These are phyloP conservation scores for Periophthalmus magnuspinnatus DNA, from an alignment of 2,797 vertebrate species.

Conservation along the genomic window DNA sequence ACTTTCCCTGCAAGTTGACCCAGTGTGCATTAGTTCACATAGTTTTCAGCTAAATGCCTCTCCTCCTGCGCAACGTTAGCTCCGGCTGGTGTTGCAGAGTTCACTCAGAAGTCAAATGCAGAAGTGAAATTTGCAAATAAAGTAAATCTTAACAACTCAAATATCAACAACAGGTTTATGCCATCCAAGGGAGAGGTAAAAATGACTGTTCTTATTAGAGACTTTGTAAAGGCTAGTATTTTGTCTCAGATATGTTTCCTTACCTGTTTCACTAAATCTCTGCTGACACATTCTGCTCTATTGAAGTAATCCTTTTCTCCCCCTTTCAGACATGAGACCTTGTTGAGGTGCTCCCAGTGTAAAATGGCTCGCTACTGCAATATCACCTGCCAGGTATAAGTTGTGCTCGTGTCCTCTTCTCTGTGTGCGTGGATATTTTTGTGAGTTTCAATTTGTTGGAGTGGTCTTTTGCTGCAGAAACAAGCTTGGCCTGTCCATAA, in stretches of 20 bases:
- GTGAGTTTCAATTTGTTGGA: slow-evolving; percentile 23
- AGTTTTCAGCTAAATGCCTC: no score
- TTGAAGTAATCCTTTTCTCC: slow-evolving; percentile 19
- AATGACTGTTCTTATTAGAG: neutral
- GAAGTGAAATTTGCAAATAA: neutral
- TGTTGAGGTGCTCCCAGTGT: slow-evolving; percentile 91
- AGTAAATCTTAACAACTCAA: neutral
- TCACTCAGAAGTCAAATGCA: no score
- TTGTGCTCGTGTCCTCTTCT: neutral
- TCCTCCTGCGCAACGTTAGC: no score
- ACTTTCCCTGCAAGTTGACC: neutral
- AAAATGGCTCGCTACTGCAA: slow-evolving; percentile 89
- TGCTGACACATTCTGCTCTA: slow-evolving; percentile 1
- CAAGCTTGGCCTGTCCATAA: slow-evolving; percentile 88
- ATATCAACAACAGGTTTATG: neutral
- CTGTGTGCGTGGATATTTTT: neutral
- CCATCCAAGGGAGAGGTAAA: neutral
- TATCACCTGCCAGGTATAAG: slow-evolving; percentile 86
- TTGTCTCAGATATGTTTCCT: neutral
- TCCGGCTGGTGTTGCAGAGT: no score
- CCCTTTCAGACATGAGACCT: slow-evolving; percentile 76
- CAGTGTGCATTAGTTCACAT: no score
- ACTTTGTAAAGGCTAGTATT: neutral
- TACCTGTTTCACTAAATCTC: neutral
- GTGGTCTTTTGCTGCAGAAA: slow-evolving; percentile 74